Evolutionary conservation across 2,113 vertebrate genomes (phyloP), one percentile per base, ranked within the genome.

Genomic region (Lepisosteus osseus): DNA sequence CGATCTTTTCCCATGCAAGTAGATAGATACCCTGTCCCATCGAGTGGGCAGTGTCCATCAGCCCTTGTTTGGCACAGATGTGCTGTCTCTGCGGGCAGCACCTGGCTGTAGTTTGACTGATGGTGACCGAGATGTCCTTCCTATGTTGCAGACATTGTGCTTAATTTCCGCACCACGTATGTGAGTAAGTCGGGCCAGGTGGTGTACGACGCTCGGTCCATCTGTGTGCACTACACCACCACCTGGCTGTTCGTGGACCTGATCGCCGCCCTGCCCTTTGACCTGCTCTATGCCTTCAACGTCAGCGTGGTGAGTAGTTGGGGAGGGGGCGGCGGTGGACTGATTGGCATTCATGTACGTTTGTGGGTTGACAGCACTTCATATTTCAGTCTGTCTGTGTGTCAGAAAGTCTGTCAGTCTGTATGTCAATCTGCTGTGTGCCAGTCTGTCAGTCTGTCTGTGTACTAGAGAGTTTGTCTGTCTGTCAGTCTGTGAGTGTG

Each of bases 221-320:
- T 94, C 84, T 93, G 92, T 61, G 82, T 93, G 54, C 92, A 94
- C 85, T 94, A 94, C 76, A 91, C 91, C 82, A 92, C 92, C 83
- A 93, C 92, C 47, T 94, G 92, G 92, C 91, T 94, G 62, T 94
- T 94, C 72, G 92, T 94, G 42, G 92, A 94, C 76, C 88, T 94
- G 69, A 91, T 94, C 14, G 92, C 92, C 14, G 92, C 92, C 6
- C 85, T 94, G 74, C 92, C 92, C 75, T 94, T 94, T 72, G 92
- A 94, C 86, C 86, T 94, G 59, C 90, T 94, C 69, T 93, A 91
- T 11, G 92, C 92, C 29, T 94, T 94, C 80, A 93, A 92, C 68
- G 83, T 94, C 86, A 93, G 90, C 71, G 92, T 94, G 92, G 92
- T 94, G 76, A 92, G 92, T 82, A 9, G 41, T 79, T 79, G 3